Evolutionary conservation across 2,888 invertebrate species (phyloP).

Genomic region (Phyllotreta cruciferae): DNA sequence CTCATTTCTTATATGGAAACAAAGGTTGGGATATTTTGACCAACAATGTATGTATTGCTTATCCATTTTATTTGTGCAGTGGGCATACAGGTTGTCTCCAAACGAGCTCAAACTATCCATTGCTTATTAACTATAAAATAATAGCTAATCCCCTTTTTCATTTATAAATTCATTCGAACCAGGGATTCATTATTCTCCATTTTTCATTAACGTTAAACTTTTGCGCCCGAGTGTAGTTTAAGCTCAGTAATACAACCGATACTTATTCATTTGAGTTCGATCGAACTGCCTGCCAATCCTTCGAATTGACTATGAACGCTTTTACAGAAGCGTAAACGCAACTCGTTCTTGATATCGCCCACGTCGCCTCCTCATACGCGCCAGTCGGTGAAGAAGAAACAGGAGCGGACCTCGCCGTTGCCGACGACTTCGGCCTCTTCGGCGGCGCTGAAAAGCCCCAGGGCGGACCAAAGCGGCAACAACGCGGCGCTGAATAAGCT

Average conservation of each 20-base stretch:
- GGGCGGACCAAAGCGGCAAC: slow-evolving; percentile 16
- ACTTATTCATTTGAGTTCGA: too few relatives aligned
- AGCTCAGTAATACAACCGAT: too few relatives aligned
- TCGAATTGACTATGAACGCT: not conserved
- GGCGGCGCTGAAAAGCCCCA: slow-evolving; percentile 5
- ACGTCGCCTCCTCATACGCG: slow-evolving; percentile 63
- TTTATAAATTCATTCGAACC: too few relatives aligned
- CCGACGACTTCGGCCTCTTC: slow-evolving; percentile 2
- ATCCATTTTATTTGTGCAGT: slow-evolving; percentile 8
- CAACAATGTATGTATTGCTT: slow-evolving; percentile 40
- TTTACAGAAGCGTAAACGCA: slow-evolving; percentile 62
- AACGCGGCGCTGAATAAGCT: slow-evolving; percentile 15
- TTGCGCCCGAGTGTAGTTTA: too few relatives aligned
- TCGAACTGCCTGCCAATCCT: not conserved
- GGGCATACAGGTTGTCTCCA: too few relatives aligned
- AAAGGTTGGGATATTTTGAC: slow-evolving; percentile 56
- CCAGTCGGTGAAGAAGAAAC: slow-evolving; percentile 57
- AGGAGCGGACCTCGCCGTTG: slow-evolving; percentile 50
- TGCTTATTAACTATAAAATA: slow-evolving; percentile 4
- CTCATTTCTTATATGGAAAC: slow-evolving; percentile 64
- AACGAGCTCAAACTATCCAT: not conserved
- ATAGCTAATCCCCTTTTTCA: too few relatives aligned
- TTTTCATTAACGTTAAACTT: too few relatives aligned
- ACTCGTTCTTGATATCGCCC: slow-evolving; percentile 60
- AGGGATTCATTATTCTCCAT: too few relatives aligned